Base-by-base conservation (phyloP, 2,113 vertebrate species). In the Sander lucioperca region DNA sequence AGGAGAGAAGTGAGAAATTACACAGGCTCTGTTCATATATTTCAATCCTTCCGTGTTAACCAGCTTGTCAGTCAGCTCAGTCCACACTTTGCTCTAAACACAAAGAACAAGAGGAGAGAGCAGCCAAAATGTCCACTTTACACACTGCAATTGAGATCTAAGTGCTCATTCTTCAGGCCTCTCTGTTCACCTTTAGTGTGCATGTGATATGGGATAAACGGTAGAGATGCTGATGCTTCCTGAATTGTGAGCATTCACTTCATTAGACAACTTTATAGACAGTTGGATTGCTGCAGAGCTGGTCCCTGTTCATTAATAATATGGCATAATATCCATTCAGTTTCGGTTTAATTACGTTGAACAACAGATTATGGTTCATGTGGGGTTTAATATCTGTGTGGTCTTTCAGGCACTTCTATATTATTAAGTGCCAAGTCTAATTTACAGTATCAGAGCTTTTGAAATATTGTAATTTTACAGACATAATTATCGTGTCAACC, bases 31-130 rank as follows among this genome's bases (percentile, higher is more conserved):
- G 21, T 74, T 58, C 47, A 53, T 72, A 53, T 45, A 57, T 70
- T 77, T 69, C 33, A 81, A n/a, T 77, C 71, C 19, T 48, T 74
- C 27, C 58, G 69, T 72, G 56, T 77, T 65, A 71, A 79, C 7
- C 53, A 66, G 76, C 25, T 76, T 74, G 67, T 80, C 80, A 57
- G 51, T 74, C 63, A 70, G 58, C 50, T 73, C 25, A 14, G 66
- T 33, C 72, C 62, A 65, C 30, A 64, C 43, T 47, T 47, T 54
- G 30, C 61, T 73, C 33, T 50, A 74, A 77, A 86, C 65, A 74
- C 12, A 30, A 69, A 61, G 39, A 68, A 64, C 9, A 15, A 69
- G 51, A 7, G 19, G 56, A n/a, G 16, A 23, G 78, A 77, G 61
- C 19, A 39, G 43, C 77, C 15, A 57, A 50, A 33, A 27, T 25